A percentile compares a stretch with the other conserved stretches of the same genome.
phyloP scores from a whole-genome alignment of 2,797 vertebrate genomes.

The Cottoperca gobio region DNA sequence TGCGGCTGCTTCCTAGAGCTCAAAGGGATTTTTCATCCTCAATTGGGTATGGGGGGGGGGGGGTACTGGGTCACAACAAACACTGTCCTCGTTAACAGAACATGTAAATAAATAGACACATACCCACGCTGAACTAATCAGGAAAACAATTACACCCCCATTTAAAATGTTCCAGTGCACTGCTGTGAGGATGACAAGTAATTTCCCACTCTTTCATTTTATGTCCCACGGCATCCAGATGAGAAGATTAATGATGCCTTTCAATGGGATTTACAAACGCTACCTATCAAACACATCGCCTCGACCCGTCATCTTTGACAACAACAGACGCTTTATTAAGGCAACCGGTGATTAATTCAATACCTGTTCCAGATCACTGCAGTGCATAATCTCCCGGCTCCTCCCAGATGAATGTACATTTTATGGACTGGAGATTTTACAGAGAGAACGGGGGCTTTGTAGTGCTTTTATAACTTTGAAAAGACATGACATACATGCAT shows the following conservation, averaged over 20 bases:
- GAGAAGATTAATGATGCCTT: conserved; percentile 81
- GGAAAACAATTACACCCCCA: conserved; percentile 80
- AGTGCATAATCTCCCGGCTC: conserved; percentile 48
- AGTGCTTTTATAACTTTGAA: conserved; percentile 30
- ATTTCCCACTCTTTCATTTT: conserved; percentile 78
- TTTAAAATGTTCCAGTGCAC: conserved; percentile 78
- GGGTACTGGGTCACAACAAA: conserved; percentile 79
- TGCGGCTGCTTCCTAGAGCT: conserved; percentile 62
- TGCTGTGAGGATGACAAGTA: conserved; percentile 80
- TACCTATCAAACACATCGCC: conserved; percentile 74
- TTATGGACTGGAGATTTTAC: conserved; percentile 41
- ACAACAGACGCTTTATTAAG: conserved; percentile 73
- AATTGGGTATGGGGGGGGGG: conserved; percentile 51
- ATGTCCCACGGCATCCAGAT: conserved; percentile 77
- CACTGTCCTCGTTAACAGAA: conserved; percentile 81
- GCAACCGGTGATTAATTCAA: conserved; percentile 63
- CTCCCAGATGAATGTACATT: conserved; percentile 56
- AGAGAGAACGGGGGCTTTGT: conserved; percentile 23
- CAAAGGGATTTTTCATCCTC: conserved; percentile 75
- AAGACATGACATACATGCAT: conserved; percentile 46
- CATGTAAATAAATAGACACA: conserved; percentile 81
- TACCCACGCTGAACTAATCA: conserved; percentile 78
- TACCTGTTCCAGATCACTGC: conserved; percentile 58
- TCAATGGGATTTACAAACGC: conserved; percentile 77
- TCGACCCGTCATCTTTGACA: conserved; percentile 74